These are phyloP conservation scores for Gallinago paraguaiae DNA, from an alignment of 2,113 vertebrate genomes.

Conservation along the genomic window DNA sequence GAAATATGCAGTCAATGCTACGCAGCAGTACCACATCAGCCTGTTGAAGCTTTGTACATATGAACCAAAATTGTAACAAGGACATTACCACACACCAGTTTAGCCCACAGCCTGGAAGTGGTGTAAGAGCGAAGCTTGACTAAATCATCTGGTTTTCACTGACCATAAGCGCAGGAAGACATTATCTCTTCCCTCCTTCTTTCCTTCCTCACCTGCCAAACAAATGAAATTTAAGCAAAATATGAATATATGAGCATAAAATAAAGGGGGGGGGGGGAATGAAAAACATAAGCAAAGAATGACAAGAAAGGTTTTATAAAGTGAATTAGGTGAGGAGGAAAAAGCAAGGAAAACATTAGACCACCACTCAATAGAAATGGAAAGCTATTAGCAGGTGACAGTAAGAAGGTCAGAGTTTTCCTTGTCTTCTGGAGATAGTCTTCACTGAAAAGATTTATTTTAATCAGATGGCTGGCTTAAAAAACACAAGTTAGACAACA, in stretches of 20 bases:
- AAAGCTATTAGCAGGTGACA: background rate
- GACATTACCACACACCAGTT: background rate
- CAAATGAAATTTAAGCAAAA: background rate
- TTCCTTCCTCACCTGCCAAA: background rate
- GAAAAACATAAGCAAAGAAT: background rate
- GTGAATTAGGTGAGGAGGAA: background rate
- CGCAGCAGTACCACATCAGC: background rate
- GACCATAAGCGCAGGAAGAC: background rate
- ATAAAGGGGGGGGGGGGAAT: rapidly evolving
- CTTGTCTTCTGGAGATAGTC: background rate
- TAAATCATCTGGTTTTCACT: background rate
- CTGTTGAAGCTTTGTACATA: background rate
- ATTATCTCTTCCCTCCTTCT: background rate
- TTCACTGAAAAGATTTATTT: background rate
- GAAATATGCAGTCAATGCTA: background rate
- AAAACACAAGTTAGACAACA: background rate
- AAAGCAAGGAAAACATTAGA: background rate
- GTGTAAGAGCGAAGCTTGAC: background rate
- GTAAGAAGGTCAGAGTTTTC: background rate
- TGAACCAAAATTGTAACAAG: background rate
- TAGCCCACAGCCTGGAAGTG: background rate
- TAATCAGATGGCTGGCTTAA: background rate
- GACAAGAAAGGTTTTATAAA: background rate
- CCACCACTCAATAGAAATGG: background rate
- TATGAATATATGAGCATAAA: background rate